Percentiles rank a stretch among this genome's conserved stretches.
Evolutionary conservation across 1,140 invertebrate genomes (phyloP).

Genomic region (Anastatus disparis): DNA sequence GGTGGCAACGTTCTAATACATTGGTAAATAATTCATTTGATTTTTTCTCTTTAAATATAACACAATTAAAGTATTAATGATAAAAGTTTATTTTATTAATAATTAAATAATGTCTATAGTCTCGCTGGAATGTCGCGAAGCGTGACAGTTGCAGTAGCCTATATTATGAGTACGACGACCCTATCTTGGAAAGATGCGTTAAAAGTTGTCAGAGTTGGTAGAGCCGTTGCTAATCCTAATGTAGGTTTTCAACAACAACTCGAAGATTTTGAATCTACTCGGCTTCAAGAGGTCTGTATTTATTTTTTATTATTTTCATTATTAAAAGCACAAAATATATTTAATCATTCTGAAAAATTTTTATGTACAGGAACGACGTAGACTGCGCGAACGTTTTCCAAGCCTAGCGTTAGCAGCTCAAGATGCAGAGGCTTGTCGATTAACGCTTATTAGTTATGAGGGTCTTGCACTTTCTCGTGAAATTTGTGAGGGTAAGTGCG

Average conservation of each 20-base stretch:
- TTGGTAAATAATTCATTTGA: conserved; percentile 75
- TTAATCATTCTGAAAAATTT: too few species aligned
- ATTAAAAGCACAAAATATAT: background rate
- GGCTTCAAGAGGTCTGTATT: conserved; percentile 78
- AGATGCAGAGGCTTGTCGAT: conserved; percentile 80
- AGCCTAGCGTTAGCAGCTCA: conserved; percentile 77
- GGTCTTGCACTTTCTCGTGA: conserved; percentile 79
- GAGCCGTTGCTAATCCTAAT: conserved; percentile 94
- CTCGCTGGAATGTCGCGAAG: conserved; percentile 96
- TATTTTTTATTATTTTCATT: background rate
- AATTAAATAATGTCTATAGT: too few species aligned
- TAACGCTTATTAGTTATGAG: conserved; percentile 84
- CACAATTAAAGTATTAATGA: too few species aligned
- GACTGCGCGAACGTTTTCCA: conserved; percentile 85
- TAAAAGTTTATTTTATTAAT: too few species aligned
- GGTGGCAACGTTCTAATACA: conserved; percentile 95
- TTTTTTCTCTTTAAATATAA: too few species aligned
- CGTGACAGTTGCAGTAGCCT: conserved; percentile 93
- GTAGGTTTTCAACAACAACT: conserved; percentile 94
- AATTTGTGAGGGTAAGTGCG: conserved; percentile 87
- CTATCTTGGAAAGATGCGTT: conserved; percentile 93
- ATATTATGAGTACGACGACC: conserved; percentile 93
- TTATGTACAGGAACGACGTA: conserved; percentile 83
- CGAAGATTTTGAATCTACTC: conserved; percentile 88
- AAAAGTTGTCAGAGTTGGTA: conserved; percentile 90